A percentile compares a stretch with the other conserved stretches of the same genome.
Conservation (phyloP, 2,113 vertebrate genomes). For the Sakesphorus luctuosus region DNA sequence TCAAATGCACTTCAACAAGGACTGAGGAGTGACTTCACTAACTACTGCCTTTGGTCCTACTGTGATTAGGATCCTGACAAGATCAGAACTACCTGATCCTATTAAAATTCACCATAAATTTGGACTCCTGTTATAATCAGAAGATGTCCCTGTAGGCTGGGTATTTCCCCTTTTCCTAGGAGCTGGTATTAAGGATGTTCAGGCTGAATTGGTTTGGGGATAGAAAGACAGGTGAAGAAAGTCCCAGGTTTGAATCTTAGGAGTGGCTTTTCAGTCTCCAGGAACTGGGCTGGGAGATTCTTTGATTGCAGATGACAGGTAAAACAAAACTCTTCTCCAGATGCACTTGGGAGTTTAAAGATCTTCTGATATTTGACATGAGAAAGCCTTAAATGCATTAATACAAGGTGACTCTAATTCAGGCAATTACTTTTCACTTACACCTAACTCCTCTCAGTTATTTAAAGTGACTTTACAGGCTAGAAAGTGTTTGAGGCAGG, state of each 20-base stretch:
- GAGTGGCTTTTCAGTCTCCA: not conserved
- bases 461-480: not conserved
- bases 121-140: not conserved
- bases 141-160: not conserved
- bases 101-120: not conserved
- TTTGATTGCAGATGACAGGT: not conserved
- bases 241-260: not conserved
- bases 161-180: not conserved
- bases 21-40: not conserved
- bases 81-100: not conserved
- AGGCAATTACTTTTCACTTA: conserved; percentile 13
- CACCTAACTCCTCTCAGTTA: not conserved
- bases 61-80: not conserved
- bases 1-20: not conserved
- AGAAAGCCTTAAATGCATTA: not conserved
- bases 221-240: not conserved
- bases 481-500: not conserved
- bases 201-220: not conserved
- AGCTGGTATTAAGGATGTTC: not conserved
- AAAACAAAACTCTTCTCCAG: not conserved
- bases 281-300: not conserved
- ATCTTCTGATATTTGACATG: not conserved
- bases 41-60: not conserved
- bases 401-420: conserved; percentile 1
- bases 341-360: not conserved